Conservation (phyloP, 2,113 vertebrate genomes). For the Macaca nemestrina region DNA sequence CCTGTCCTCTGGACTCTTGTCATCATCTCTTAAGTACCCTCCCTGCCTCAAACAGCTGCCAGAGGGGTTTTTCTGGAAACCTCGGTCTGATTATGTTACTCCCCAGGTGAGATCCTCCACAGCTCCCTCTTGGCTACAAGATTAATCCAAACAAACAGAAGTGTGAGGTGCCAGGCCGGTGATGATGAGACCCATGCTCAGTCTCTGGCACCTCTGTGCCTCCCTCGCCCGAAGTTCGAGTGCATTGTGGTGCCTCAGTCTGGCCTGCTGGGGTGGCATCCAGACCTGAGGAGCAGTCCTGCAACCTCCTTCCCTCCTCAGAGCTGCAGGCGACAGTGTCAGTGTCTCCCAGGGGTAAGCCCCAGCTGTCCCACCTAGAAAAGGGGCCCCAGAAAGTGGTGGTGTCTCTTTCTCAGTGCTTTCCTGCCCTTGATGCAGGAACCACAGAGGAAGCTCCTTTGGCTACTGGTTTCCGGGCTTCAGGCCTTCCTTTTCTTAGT, state of each 20-base stretch:
- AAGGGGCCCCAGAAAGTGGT: neutral
- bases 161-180: neutral
- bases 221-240: neutral
- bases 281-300: neutral
- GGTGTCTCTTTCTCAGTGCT: neutral
- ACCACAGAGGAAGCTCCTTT: neutral
- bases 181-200: neutral
- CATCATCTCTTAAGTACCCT: neutral
- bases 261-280: neutral
- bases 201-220: neutral
- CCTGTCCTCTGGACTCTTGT: neutral
- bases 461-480: neutral
- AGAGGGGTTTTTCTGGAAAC: neutral
- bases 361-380: neutral
- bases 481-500: neutral
- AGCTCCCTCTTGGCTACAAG: neutral
- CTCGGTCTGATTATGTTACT: neutral
- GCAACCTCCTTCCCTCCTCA: neutral
- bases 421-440: neutral
- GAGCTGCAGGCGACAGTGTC: neutral
- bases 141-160: neutral
- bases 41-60: neutral
- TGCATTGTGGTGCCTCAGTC: fast-evolving
- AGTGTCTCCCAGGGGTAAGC: neutral
- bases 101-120: neutral